phyloP scores from a whole-genome alignment of 2,888 invertebrate species.

The Ectobius pallidus region DNA sequence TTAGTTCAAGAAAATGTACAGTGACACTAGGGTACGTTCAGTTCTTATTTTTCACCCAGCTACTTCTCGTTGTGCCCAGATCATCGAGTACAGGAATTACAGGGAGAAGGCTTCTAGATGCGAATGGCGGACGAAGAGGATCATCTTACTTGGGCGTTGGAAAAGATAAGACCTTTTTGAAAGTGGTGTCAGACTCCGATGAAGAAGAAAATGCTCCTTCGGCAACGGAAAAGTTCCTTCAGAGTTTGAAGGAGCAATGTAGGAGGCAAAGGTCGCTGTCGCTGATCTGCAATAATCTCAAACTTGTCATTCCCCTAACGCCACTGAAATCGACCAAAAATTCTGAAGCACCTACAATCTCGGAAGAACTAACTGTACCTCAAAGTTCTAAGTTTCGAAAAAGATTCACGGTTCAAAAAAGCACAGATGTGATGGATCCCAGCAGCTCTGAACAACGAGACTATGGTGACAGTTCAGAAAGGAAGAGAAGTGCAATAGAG shows the following conservation, averaged over 20 bases:
- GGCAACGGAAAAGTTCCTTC: constrained; percentile 11
- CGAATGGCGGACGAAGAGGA: background rate
- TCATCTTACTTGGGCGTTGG: background rate
- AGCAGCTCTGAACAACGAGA: too few relatives aligned
- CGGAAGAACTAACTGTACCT: too few relatives aligned
- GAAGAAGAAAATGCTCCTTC: background rate
- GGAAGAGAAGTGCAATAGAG: too few relatives aligned
- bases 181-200: background rate
- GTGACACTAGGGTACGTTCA: background rate
- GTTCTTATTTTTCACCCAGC: background rate
- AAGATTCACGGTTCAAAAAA: too few relatives aligned
- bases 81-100: background rate
- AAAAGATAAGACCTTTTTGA: background rate
- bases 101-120: too few relatives aligned
- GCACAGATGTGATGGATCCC: too few relatives aligned
- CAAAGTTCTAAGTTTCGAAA: too few relatives aligned
- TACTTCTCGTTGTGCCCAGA: background rate
- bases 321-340: background rate
- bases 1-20: background rate
- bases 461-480: too few relatives aligned
- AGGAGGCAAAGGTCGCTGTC: background rate
- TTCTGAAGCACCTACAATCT: too few relatives aligned
- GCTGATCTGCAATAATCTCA: constrained; percentile 27
- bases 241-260: constrained; percentile 24
- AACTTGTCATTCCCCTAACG: constrained; percentile 3